Base-by-base conservation (phyloP, 1,140 invertebrate species). In the Watersipora subatra region DNA sequence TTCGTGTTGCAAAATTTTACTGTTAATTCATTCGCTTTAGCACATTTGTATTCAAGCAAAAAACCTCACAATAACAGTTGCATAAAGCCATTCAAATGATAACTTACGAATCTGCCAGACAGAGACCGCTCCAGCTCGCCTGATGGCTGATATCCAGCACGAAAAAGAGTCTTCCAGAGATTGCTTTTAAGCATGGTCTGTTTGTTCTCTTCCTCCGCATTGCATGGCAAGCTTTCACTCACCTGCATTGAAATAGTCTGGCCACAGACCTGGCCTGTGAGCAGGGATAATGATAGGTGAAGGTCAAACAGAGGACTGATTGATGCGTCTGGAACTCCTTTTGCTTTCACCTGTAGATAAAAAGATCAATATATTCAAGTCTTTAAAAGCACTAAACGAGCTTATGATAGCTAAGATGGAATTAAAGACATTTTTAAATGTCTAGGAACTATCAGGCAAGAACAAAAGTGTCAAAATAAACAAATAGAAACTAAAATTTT, bases 151-250 rank as follows among this genome's bases (percentile, higher is more conserved):
- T 77, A 77, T 2, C 77, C 78, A 61, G 74, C 76, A 19, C 77
- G 67, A 62, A 79, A 78, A 61, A 79, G 64, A 1, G 78, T 74
- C 0, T 74, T 76, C 78, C 78, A 79, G 25, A 79, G 66, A 19
- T 77, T 74, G 69, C 75, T 78, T 15, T 72, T 66, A 19, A 78
- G 68, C 59, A 79, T 69, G 61, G 75, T 75, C 65, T 72, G 71
- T 29, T 78, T 75, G 27, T 67, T 67, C 0, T 66, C 61, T 34
- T 71, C 72, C 22, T 70, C 67, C 17, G 70, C 69, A 59, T n/a
- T 7, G 15, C 15, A 28, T 25, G 19, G 19, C 17, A 17, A 3
- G 28, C 7, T 63, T 69, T 69, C 68, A 77, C 76, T 70, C 66
- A 73, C 72, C 55, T 74, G 75, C 7, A 75, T 71, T 69, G 70